Evolutionary conservation across 1,140 invertebrate species (phyloP), one percentile per base, ranked within the genome.

Genomic region (Drosophila grimshawi): DNA sequence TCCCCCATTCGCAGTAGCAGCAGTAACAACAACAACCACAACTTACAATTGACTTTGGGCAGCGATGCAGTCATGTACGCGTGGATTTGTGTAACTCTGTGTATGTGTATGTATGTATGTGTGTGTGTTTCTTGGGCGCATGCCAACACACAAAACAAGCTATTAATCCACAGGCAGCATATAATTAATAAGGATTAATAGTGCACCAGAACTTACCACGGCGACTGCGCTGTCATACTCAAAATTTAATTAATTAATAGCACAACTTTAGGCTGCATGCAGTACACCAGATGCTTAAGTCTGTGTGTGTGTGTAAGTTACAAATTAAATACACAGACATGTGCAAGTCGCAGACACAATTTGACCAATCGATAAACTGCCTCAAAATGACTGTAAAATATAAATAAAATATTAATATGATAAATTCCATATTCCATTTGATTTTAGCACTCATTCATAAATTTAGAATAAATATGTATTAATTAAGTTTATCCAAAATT

Each of bases 211-310:
- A 88, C 80, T 82, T 83, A 77, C 70, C 56, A 43, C 80, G 64
- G 55, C 80, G 57, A 80, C 73, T 64, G 63, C 53, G 73, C 65
- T 52, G 65, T 53, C 51, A 48, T 45, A 82, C 76, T 80, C 77
- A 77, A 83, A 86, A 86, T 86, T 88, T 86, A 88, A 86, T 86
- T 88, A 86, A 86, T 88, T 86, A 88, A 88, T 86, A 88, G 83
- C 80, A 86, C 73, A 86, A 83, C 80, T 83, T 88, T 83, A 72
- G 83, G 57, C 61, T 35, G 37, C 70, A 66, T 70, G 30, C 67
- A 61, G n/a, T 61, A 49, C 37, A 49, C 51, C 35, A 46, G 60
- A 51, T 63, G 27, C 48, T 52, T 30, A 7, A 55, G 32, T 48
- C 2, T 51, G 46, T n/a, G 39, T 39, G 7, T 33, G 51, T 52